phyloP scores from a whole-genome alignment of 2,888 invertebrate genomes.

The Dolichomitus sp. region DNA sequence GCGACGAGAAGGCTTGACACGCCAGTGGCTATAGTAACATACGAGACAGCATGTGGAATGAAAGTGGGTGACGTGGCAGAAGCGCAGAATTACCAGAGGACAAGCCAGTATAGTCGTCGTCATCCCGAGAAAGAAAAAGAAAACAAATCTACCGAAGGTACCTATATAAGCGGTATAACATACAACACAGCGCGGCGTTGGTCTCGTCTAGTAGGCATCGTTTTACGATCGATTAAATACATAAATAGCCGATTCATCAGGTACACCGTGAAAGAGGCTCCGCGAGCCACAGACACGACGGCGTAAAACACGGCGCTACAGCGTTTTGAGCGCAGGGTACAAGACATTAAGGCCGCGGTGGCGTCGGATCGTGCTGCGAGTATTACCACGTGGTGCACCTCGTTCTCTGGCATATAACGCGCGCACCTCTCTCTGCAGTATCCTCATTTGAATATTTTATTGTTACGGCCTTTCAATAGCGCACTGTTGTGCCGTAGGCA shows the following conservation, averaged over 20 bases:
- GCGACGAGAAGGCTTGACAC: constrained; percentile 24
- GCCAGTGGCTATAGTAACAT: constrained; percentile 20
- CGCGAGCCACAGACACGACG: constrained; percentile 51
- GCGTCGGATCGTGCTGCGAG: constrained; percentile 43
- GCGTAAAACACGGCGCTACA: constrained; percentile 72
- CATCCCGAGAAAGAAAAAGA: constrained; percentile 13
- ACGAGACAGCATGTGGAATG: constrained; percentile 49
- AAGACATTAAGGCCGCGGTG: constrained; percentile 70
- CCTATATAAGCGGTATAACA: constrained; percentile 23
- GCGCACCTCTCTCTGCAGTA: constrained; percentile 49
- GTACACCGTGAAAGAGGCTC: constrained; percentile 27
- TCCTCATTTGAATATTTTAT: constrained; percentile 78
- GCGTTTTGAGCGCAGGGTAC: constrained; percentile 71
- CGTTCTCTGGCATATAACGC: constrained; percentile 55
- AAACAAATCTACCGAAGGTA: constrained; percentile 35
- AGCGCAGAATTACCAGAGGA: constrained; percentile 66
- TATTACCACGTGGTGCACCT: constrained; percentile 54
- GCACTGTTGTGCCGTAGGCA: constrained; percentile 31
- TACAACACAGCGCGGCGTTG: constrained; percentile 40
- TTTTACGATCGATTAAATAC: constrained; percentile 81
- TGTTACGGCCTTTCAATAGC: constrained; percentile 74
- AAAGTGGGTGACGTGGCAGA: constrained; percentile 69
- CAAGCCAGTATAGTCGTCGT: constrained; percentile 55
- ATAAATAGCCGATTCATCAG: constrained; percentile 77
- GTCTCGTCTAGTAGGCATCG: constrained; percentile 71